phyloP scores from a whole-genome alignment of 2,113 vertebrate species.

The Puntigrus tetrazona region DNA sequence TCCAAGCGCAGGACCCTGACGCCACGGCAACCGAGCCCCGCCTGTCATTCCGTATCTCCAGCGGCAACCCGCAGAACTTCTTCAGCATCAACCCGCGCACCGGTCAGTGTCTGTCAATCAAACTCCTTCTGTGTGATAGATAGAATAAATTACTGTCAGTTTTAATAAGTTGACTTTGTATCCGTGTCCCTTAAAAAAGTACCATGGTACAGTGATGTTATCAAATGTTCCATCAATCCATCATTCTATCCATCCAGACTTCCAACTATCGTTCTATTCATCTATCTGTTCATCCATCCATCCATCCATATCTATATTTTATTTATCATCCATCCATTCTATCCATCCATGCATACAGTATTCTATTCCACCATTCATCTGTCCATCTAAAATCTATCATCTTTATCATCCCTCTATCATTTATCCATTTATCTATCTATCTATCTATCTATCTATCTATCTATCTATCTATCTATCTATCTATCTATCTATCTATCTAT shows the following conservation, averaged over 20 bases:
- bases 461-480: too few species aligned
- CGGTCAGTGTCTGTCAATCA: constrained; percentile 74
- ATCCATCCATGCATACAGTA: too few species aligned
- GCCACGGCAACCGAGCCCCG: constrained; percentile 68
- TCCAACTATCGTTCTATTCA: neutral
- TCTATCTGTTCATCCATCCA: neutral
- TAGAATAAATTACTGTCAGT: constrained; percentile 9
- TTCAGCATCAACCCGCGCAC: constrained; percentile 89
- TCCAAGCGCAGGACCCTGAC: constrained; percentile 93
- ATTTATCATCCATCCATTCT: neutral
- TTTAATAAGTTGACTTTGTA: neutral
- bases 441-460: neutral
- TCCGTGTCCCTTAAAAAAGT: neutral
- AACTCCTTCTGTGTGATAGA: neutral
- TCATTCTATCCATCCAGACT: neutral
- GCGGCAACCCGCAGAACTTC: constrained; percentile 97
- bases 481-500: too few species aligned
- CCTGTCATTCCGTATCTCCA: constrained; percentile 88
- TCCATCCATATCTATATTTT: too few species aligned
- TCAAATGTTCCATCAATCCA: neutral
- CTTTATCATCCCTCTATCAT: too few species aligned
- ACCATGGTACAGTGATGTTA: neutral
- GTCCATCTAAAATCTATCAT: too few species aligned
- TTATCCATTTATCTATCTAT: neutral
- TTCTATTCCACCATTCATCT: too few species aligned